Conservation (phyloP, 2,113 vertebrate genomes). For the Ciconia maguari region DNA sequence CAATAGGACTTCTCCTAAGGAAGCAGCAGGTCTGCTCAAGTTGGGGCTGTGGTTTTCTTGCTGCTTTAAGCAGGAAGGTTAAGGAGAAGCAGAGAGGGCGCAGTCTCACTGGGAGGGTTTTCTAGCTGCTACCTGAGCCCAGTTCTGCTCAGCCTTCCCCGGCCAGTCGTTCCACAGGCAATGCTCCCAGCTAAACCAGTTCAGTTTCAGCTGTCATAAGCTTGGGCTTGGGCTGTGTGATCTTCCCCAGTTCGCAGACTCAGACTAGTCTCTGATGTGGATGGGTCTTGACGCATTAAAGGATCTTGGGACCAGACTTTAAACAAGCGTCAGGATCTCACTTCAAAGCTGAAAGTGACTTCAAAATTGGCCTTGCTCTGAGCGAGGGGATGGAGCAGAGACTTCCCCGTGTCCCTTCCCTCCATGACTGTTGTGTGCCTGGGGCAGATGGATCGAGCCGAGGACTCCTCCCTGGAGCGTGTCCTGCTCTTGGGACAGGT, state of each 20-base stretch:
- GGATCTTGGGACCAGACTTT: not conserved
- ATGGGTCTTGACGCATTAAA: not conserved
- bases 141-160: not conserved
- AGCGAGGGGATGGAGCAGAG: not conserved
- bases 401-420: too few species aligned
- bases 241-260: not conserved
- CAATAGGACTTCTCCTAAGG: not conserved
- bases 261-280: not conserved
- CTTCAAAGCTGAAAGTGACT: not conserved
- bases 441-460: not conserved
- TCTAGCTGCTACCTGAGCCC: not conserved
- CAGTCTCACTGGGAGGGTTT: not conserved
- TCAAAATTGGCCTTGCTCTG: not conserved
- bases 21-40: too few species aligned
- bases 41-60: not conserved
- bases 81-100: not conserved
- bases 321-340: not conserved
- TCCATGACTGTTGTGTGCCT: fast-evolving
- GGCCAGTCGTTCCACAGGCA: not conserved
- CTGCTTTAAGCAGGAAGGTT: not conserved
- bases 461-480: not conserved
- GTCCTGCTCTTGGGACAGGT: not conserved
- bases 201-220: not conserved
- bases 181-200: not conserved
- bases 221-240: not conserved